Evolutionary conservation across 2,888 invertebrate genomes (phyloP).

Genomic region (Drosophila acutilabella): DNA sequence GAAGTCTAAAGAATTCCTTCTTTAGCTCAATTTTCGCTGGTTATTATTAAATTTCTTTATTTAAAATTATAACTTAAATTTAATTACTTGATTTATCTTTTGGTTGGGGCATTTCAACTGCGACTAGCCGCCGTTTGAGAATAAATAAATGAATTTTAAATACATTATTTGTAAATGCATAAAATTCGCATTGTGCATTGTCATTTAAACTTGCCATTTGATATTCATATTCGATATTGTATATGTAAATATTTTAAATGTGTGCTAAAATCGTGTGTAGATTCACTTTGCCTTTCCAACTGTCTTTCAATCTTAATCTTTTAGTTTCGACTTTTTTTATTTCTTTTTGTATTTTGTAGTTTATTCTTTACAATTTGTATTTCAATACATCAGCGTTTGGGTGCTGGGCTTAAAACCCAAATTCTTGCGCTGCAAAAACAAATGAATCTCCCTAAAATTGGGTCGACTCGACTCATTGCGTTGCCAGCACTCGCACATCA

Average conservation of each 20-base stretch:
- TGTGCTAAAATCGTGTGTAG: conserved; percentile 56
- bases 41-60: not conserved
- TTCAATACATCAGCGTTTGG: conserved; percentile 79
- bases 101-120: conserved; percentile 31
- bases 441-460: conserved; percentile 93
- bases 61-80: not conserved
- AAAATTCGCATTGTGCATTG: conserved; percentile 51
- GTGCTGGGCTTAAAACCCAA: conserved; percentile 86
- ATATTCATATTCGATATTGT: conserved; percentile 47
- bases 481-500: conserved; percentile 95
- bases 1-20: too few species aligned
- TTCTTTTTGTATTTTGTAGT: conserved; percentile 5
- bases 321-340: conserved; percentile 3
- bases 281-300: conserved; percentile 16
- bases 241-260: conserved; percentile 33
- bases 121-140: conserved; percentile 39
- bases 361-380: conserved; percentile 23
- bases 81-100: not conserved
- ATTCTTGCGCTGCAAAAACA: conserved; percentile 93
- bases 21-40: not conserved
- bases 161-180: conserved; percentile 57
- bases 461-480: conserved; percentile 91
- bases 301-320: conserved; percentile 10
- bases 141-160: conserved; percentile 45
- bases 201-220: conserved; percentile 15